Conservation (phyloP, 2,888 invertebrate species). For the Yponomeuta cagnagella region DNA sequence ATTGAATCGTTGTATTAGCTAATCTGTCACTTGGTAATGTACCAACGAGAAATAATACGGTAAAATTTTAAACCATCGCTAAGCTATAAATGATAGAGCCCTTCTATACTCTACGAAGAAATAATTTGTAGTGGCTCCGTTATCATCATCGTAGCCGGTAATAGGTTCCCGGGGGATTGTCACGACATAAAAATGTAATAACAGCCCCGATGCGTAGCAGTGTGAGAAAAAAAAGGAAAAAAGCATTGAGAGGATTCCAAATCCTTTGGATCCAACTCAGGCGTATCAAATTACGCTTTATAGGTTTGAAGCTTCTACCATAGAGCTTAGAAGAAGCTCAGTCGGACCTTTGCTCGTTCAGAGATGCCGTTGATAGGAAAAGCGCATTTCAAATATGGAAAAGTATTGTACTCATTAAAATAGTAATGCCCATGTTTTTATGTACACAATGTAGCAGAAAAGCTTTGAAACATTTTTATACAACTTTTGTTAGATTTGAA, state of each 20-base stretch:
- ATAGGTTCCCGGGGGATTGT: background rate
- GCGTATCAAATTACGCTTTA: background rate
- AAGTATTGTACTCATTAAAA: too few species aligned
- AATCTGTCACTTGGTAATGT: background rate
- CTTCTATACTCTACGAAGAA: background rate
- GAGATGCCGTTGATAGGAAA: too few species aligned
- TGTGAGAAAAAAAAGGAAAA: background rate
- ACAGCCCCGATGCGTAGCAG: background rate
- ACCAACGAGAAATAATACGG: background rate
- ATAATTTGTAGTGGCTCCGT: background rate
- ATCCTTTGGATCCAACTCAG: background rate
- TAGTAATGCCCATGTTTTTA: too few species aligned
- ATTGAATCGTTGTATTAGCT: background rate
- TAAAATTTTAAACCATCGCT: background rate
- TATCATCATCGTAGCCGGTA: background rate
- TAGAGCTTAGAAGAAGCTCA: background rate
- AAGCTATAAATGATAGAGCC: background rate
- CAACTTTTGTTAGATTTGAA: too few species aligned
- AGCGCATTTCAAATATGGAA: too few species aligned
- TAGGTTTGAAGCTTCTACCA: background rate
- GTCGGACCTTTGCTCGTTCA: background rate
- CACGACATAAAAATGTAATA: conserved; percentile 3
- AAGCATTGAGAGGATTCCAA: background rate
- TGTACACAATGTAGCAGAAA: too few species aligned
- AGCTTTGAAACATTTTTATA: too few species aligned